Percentiles rank a stretch among this genome's conserved stretches.
These are phyloP conservation scores for Griposia aprilina DNA, from an alignment of 2,888 invertebrate species.

Conservation along the genomic window DNA sequence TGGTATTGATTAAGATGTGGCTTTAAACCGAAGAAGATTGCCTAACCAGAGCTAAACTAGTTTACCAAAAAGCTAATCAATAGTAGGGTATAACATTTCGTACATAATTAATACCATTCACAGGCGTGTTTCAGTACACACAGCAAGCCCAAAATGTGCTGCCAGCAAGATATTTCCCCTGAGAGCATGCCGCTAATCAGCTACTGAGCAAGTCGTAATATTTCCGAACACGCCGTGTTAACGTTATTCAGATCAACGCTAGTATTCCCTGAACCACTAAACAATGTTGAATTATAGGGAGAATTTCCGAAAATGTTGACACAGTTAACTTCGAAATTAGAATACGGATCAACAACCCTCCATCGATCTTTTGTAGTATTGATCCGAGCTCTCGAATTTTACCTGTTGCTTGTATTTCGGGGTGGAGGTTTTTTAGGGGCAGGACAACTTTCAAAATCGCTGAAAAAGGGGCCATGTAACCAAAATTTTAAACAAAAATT, in stretches of 20 bases:
- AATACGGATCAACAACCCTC: constrained; percentile 56
- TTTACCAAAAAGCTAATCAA: constrained; percentile 20
- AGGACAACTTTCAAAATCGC: constrained; percentile 19
- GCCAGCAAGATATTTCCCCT: constrained; percentile 60
- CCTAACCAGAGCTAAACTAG: neutral
- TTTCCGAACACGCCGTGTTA: constrained; percentile 53
- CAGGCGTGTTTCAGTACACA: constrained; percentile 42
- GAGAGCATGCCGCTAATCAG: constrained; percentile 60
- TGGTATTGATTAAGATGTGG: neutral
- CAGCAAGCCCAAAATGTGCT: constrained; percentile 38
- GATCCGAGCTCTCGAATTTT: constrained; percentile 45
- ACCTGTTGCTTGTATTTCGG: constrained; percentile 44
- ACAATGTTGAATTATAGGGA: constrained; percentile 29
- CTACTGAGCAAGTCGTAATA: constrained; percentile 55
- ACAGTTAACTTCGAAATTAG: constrained; percentile 45
- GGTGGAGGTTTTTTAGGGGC: constrained; percentile 52
- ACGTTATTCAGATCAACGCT: constrained; percentile 54
- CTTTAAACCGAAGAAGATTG: neutral
- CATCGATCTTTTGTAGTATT: constrained; percentile 47
- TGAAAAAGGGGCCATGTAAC: neutral
- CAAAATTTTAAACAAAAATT: constrained; percentile 13
- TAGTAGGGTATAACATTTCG: constrained; percentile 7
- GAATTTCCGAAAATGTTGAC: constrained; percentile 46
- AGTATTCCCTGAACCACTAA: constrained; percentile 50
- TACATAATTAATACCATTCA: constrained; percentile 45